These are phyloP conservation scores for Beaufortia kweichowensis DNA, from an alignment of 2,113 vertebrate species.

Conservation along the genomic window DNA sequence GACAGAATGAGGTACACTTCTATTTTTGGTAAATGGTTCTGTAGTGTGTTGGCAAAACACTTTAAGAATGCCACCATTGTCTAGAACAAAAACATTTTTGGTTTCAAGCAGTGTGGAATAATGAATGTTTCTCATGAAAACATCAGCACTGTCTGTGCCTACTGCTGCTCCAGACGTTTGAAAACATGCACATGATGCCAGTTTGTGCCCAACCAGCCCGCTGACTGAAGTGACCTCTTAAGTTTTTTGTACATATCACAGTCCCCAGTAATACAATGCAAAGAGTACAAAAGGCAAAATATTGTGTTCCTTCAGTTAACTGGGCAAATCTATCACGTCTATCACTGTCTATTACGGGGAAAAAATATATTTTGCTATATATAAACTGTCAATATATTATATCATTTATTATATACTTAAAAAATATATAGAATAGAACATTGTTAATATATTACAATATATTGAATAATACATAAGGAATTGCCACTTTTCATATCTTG, in stretches of 20 bases:
- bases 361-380: too few relatives aligned
- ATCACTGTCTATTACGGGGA: too few relatives aligned
- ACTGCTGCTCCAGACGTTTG: not conserved
- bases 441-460: too few relatives aligned
- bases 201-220: conserved; percentile 10
- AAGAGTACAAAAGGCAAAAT: not conserved
- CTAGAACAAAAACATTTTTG: conserved; percentile 38
- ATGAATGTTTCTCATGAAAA: conserved; percentile 18
- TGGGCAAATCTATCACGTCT: conserved; percentile 16
- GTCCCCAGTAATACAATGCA: conserved; percentile 20
- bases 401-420: too few relatives aligned
- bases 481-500: too few relatives aligned
- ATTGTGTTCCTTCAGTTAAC: conserved; percentile 20
- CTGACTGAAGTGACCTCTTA: conserved; percentile 34
- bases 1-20: not conserved
- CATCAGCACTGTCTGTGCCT: conserved; percentile 25
- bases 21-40: not conserved
- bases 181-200: conserved; percentile 7
- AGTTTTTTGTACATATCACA: conserved; percentile 7
- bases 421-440: too few relatives aligned
- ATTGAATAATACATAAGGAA: too few relatives aligned
- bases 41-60: conserved; percentile 15
- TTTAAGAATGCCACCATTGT: conserved; percentile 26
- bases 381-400: too few relatives aligned
- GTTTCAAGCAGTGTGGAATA: conserved; percentile 23